Evolutionary conservation across 2,888 invertebrate species (phyloP).

Genomic region (Coelinius sp.): DNA sequence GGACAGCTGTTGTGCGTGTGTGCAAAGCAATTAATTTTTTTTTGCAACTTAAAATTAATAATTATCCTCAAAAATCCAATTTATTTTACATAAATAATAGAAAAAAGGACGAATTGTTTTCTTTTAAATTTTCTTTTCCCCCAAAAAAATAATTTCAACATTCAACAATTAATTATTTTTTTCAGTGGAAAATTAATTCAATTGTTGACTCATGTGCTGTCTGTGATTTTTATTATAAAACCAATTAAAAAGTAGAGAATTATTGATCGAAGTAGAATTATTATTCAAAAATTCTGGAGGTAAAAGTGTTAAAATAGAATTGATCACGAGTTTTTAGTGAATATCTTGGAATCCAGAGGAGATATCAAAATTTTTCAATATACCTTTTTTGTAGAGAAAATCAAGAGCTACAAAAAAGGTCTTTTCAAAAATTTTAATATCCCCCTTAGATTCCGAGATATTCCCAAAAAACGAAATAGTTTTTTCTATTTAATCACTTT

Average conservation of each 20-base stretch:
- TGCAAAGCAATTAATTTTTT: not conserved
- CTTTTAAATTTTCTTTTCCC: not conserved
- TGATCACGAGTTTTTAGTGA: slow-evolving; percentile 22
- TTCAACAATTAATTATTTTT: not conserved
- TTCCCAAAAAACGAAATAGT: too few species aligned
- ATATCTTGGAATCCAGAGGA: not conserved
- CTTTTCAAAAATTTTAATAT: not conserved
- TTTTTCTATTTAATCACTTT: too few species aligned
- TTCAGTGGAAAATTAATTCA: not conserved
- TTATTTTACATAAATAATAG: not conserved
- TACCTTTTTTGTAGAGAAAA: not conserved
- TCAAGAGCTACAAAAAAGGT: not conserved
- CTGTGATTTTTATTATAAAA: slow-evolving; percentile 18
- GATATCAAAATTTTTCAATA: not conserved
- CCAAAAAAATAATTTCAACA: not conserved
- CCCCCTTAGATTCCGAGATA: not conserved
- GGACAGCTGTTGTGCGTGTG: slow-evolving; percentile 6
- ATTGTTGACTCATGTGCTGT: slow-evolving; percentile 17
- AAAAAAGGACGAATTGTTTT: not conserved
- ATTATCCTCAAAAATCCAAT: not conserved
- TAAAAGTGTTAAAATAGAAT: too few species aligned
- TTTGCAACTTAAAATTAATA: not conserved
- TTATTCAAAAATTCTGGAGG: not conserved
- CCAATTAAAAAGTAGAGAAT: slow-evolving; percentile 21
- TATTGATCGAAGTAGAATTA: not conserved